These are phyloP conservation scores for Anastrepha obliqua DNA, from an alignment of 1,140 invertebrate genomes.

Conservation along the genomic window DNA sequence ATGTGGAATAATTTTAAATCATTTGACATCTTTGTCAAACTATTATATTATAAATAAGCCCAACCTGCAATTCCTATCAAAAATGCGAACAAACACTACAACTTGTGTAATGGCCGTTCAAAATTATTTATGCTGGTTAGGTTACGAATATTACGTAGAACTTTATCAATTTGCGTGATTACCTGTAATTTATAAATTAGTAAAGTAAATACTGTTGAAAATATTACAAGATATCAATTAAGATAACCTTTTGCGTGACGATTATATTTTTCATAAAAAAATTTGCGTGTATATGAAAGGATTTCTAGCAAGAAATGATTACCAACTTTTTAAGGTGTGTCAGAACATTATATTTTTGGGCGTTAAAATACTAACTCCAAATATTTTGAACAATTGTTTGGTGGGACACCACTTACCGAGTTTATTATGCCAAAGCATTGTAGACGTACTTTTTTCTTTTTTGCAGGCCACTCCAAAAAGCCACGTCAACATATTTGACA, in stretches of 20 bases:
- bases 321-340: background rate
- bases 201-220: constrained; percentile 10
- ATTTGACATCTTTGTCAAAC: no score
- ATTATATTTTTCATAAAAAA: constrained; percentile 15
- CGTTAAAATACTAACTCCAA: background rate
- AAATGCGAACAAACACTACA: no score
- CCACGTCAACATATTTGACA: constrained; percentile 38
- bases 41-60: no score
- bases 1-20: no score
- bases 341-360: background rate
- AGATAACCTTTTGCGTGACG: constrained; percentile 16
- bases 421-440: background rate
- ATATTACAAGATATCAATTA: constrained; percentile 36
- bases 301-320: background rate
- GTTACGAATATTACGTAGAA: background rate
- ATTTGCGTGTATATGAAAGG: background rate
- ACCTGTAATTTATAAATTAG: background rate
- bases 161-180: background rate
- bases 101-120: no score
- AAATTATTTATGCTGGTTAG: no score
- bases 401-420: background rate
- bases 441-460: background rate
- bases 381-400: background rate
- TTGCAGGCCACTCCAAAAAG: background rate
- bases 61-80: no score